phyloP scores from a whole-genome alignment of 2,888 invertebrate genomes.

The Dasysyrphus albostriatus region DNA sequence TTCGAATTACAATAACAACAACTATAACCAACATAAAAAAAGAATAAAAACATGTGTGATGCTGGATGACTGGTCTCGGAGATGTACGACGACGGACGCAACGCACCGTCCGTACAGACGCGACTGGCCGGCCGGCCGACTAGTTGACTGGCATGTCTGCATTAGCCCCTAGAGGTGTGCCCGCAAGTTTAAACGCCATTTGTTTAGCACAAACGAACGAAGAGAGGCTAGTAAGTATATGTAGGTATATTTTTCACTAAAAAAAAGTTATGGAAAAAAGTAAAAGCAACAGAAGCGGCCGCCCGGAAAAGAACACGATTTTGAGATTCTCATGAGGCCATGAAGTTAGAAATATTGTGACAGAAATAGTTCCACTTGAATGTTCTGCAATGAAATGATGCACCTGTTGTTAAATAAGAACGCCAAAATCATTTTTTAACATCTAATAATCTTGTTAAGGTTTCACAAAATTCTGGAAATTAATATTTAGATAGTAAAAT shows the following conservation, averaged over 20 bases:
- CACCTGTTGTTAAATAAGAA: no score
- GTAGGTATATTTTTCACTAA: constrained; percentile 10
- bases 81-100: constrained; percentile 28
- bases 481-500: no score
- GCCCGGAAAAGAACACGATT: background rate
- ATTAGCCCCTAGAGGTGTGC: constrained; percentile 72
- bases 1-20: background rate
- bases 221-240: constrained; percentile 8
- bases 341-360: no score
- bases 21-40: background rate
- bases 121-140: background rate
- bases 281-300: constrained; percentile 49
- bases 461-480: no score
- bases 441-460: no score
- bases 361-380: no score
- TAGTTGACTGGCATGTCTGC: constrained; percentile 65
- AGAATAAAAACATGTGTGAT: constrained; percentile 40
- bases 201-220: constrained; percentile 47
- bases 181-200: constrained; percentile 67
- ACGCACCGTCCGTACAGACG: background rate
- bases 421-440: no score
- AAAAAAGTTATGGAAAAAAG: constrained; percentile 22
- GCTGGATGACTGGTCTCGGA: constrained; percentile 39
- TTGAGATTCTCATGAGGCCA: background rate
- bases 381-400: no score